These are phyloP conservation scores for Drosophila tanythrix DNA, from an alignment of 2,888 invertebrate genomes.

Conservation along the genomic window DNA sequence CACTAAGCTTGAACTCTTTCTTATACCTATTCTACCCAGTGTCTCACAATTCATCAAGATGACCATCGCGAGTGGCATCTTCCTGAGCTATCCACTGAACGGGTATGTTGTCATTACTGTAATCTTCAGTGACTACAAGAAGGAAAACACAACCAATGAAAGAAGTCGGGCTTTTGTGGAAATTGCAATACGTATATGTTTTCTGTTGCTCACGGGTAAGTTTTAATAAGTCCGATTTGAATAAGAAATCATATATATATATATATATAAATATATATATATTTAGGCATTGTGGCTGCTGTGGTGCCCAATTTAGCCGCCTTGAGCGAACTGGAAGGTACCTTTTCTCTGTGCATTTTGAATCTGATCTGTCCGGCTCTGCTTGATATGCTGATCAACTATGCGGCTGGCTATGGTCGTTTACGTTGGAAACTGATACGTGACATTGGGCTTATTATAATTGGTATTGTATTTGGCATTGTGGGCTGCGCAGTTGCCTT, in stretches of 20 bases:
- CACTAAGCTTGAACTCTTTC: not conserved
- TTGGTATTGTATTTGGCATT: slow-evolving; percentile 56
- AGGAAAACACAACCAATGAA: accelerated
- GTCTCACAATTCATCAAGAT: slow-evolving; percentile 91
- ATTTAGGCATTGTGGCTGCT: slow-evolving; percentile 55
- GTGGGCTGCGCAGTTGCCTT: slow-evolving; percentile 61
- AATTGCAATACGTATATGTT: slow-evolving; percentile 42
- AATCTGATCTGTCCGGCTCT: slow-evolving; percentile 65
- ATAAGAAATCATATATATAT: not conserved
- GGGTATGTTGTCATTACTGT: slow-evolving; percentile 98
- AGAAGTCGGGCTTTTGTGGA: slow-evolving; percentile 26
- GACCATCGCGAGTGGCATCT: slow-evolving; percentile 93
- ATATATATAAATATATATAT: not conserved
- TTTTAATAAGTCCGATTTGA: not conserved
- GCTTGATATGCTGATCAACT: slow-evolving; percentile 62
- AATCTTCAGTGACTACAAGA: slow-evolving; percentile 87
- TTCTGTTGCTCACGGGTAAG: slow-evolving; percentile 54
- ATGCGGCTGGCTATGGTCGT: slow-evolving; percentile 53
- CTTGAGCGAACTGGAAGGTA: slow-evolving; percentile 62
- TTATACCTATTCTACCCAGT: slow-evolving; percentile 84
- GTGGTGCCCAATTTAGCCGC: slow-evolving; percentile 64
- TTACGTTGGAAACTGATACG: slow-evolving; percentile 60
- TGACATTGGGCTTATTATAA: slow-evolving; percentile 53
- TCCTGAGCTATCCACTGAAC: slow-evolving; percentile 96
- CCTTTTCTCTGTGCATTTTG: slow-evolving; percentile 61